phyloP scores from a whole-genome alignment of 2,797 vertebrate genomes.

The Rhincodon typus region DNA sequence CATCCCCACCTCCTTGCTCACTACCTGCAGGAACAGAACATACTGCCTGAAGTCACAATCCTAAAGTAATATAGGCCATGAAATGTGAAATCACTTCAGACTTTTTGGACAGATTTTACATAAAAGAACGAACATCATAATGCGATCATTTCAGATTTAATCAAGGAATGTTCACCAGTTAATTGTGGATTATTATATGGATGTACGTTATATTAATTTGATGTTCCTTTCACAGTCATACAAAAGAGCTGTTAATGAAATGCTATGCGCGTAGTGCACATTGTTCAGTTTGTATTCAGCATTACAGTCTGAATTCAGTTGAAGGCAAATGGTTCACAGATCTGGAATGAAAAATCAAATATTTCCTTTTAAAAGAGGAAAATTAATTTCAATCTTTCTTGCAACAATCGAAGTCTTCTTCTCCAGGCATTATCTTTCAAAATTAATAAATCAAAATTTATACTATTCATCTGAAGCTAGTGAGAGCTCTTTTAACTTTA shows the following conservation, averaged over 20 bases:
- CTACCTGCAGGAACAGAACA: too few species aligned
- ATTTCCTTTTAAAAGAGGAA: neutral
- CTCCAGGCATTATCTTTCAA: constrained; percentile 23
- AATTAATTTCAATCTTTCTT: constrained; percentile 24
- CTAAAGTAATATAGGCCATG: neutral
- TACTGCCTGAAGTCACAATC: neutral
- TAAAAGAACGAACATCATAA: neutral
- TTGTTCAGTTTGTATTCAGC: constrained; percentile 20
- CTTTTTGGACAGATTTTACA: neutral
- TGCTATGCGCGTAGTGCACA: neutral
- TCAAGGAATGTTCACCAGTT: neutral
- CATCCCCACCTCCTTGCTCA: too few species aligned
- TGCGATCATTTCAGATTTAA: neutral
- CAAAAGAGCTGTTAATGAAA: constrained; percentile 31
- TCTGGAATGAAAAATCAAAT: constrained; percentile 25
- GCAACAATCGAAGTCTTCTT: neutral
- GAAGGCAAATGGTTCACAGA: constrained; percentile 12
- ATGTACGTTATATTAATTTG: constrained; percentile 27
- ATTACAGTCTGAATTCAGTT: constrained; percentile 19
- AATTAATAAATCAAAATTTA: constrained; percentile 20
- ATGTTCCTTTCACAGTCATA: neutral
- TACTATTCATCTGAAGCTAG: neutral
- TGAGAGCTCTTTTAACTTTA: neutral
- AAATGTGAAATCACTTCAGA: neutral
- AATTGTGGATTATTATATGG: constrained; percentile 19